Base-by-base conservation (phyloP, 2,113 vertebrate species). In the Ursus arctos region DNA sequence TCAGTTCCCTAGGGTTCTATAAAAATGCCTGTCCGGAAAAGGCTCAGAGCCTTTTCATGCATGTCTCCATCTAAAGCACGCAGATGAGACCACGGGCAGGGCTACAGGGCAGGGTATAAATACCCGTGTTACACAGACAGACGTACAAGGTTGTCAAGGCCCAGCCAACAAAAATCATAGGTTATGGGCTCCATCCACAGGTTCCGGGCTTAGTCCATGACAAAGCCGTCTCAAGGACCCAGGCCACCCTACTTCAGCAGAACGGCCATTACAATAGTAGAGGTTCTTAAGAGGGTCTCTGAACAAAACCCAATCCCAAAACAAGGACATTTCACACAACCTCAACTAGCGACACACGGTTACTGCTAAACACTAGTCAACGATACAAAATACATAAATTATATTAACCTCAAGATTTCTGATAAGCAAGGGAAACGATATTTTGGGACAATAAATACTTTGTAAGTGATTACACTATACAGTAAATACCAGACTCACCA, bases 321-420 rank as follows among this genome's bases (percentile, higher is more conserved):
- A 85, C 13, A 63, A 95, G 31, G 55, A 74, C 21, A 61, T n/a
- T 90, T 92, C 63, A 93, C 4, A 94, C n/a, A 85, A 71, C 61
- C 47, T 89, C n/a, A 92, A 92, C 24, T 43, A 96, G 61, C 28
- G 88, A 94, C 95, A 69, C 47, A 13, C 59, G 36, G 33, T 81
- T 83, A 65, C 2, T 89, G 15, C 67, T 89, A 57, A 93, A 91
- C 22, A 93, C 22, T 15, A 88, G 71, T 15, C 51, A 84, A 79
- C n/a, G 88, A n/a, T 72, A 94, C 51, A 97, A 95, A 85, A 93
- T 59, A 92, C 16, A 72, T 26, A 89, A 87, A 88, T 9, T 33
- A 96, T 89, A 77, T 43, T 55, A 69, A 96, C 31, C 7, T 74
- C 65, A 47, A 43, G 47, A 71, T 21, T 91, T 95, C 47, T 82